Percentiles rank a stretch among this genome's conserved stretches.
Evolutionary conservation across 2,113 vertebrate species (phyloP).

Genomic region (Cinclus mexicanus): DNA sequence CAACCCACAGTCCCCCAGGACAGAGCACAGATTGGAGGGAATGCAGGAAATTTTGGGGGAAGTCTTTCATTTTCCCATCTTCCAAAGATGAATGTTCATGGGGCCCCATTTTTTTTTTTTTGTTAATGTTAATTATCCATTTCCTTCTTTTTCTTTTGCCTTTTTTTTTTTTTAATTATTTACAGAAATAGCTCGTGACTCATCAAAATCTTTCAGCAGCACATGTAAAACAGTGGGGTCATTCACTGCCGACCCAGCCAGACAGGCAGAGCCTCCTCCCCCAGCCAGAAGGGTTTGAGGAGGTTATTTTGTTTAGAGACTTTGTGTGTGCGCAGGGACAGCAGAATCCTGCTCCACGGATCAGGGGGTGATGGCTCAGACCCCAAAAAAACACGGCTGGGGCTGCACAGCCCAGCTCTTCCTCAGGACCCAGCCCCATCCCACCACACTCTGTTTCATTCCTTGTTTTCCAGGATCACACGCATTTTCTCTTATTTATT

Average conservation of each 20-base stretch:
- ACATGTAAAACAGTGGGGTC: slow-evolving; percentile 50
- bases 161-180: neutral
- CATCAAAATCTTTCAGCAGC: slow-evolving; percentile 44
- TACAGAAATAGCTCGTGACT: slow-evolving; percentile 63
- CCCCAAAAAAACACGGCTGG: neutral
- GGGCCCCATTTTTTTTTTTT: neutral
- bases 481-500: neutral
- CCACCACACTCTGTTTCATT: rapidly evolving
- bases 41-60: neutral
- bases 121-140: neutral
- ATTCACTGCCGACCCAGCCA: slow-evolving; percentile 25
- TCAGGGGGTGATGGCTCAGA: neutral
- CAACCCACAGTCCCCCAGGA: neutral
- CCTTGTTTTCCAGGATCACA: neutral
- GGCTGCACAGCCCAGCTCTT: neutral
- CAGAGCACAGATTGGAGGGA: rapidly evolving
- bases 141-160: neutral
- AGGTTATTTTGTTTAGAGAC: neutral
- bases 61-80: neutral
- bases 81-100: neutral
- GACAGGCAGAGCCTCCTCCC: neutral
- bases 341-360: neutral
- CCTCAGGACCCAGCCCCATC: neutral
- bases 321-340: neutral
- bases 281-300: neutral